Evolutionary conservation across 2,113 vertebrate genomes (phyloP), one percentile per base, ranked within the genome.

Genomic region (Pollimyrus isidori): DNA sequence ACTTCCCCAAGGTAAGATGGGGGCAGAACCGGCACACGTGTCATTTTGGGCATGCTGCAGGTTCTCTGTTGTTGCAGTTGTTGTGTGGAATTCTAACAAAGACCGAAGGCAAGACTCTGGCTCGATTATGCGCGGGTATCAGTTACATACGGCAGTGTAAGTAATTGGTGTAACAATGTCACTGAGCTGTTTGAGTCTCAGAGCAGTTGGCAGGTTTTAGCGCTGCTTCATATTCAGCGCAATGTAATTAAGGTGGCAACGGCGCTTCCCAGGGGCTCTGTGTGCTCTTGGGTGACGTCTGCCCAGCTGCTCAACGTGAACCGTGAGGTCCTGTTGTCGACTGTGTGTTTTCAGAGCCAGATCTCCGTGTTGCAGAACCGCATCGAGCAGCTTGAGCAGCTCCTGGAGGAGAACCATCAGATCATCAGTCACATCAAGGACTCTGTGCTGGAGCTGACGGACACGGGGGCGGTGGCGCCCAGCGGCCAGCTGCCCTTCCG

Each of bases 391-490:
- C 95, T 99, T 94, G 98, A 99, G 89, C 98, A 99, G 95, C 97
- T 99, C 62, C 92, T 99, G 93, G 98, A 99, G 91, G 98, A 99
- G 93, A 99, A 99, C 95, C 98, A 99, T 23, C 98, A 99, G 93
- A 99, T 99, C 94, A 99, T 99, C 95, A 98, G 97, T 94, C 98
- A 99, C 96, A 99, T 99, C 95, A 99, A 99, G 94, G 98, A 99
- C 95, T 99, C 98, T 0, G 98, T 99, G 91, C 97, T 99, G 94
- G 98, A 99, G 96, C 96, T 99, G 93, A 99, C 97, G 0, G 98
- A 98, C 91, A 97, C 98, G 0, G 97, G 96, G 0, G 97, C 97
- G 26, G 94, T 96, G 92, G 96, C 95, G 87, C 95, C 95, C 90
- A 96, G 95, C 3, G 93, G 94, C 89, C 96, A 96, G 90, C 94